Conservation (phyloP, 2,113 vertebrate species). For the Calyptomena viridis region DNA sequence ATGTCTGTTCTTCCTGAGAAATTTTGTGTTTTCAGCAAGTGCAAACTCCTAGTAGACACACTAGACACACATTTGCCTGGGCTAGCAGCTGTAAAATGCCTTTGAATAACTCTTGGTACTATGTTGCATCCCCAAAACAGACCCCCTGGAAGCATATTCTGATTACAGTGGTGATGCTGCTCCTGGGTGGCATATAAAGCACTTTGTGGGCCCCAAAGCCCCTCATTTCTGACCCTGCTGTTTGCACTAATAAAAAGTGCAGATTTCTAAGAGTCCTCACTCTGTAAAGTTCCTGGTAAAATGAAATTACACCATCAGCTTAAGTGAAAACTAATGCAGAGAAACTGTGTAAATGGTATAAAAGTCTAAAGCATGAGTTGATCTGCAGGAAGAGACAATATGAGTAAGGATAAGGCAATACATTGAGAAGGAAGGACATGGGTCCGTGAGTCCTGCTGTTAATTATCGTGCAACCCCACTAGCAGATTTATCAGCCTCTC, state of each 20-base stretch:
- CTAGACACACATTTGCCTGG: neutral
- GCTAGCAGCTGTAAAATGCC: neutral
- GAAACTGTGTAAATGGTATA: neutral
- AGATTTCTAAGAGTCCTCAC: neutral
- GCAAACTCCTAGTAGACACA: neutral
- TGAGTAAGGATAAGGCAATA: neutral
- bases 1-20: neutral
- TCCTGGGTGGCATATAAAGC: neutral
- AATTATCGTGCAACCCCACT: neutral
- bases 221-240: neutral
- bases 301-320: neutral
- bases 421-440: neutral
- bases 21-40: neutral
- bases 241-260: neutral
- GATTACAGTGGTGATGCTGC: neutral
- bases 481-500: neutral
- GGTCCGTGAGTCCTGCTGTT: neutral
- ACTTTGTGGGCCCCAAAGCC: neutral
- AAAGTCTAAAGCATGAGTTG: neutral
- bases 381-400: neutral
- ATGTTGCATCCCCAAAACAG: neutral
- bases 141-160: neutral
- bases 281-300: neutral
- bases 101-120: neutral
- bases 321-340: neutral